Conservation (phyloP, 2,888 invertebrate genomes). For the Cephus sareptanus region DNA sequence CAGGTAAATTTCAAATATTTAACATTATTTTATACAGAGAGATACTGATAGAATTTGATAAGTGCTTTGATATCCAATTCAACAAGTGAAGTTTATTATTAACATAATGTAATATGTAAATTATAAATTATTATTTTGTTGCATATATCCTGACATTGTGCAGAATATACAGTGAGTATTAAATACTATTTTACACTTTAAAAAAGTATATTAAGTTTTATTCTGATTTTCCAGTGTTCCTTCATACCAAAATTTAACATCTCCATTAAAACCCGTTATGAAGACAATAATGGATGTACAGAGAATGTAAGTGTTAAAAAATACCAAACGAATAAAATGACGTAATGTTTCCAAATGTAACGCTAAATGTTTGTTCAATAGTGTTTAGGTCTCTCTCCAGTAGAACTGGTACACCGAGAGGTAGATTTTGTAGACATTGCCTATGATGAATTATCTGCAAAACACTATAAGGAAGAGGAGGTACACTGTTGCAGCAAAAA, state of each 20-base stretch:
- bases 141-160: conserved; percentile 57
- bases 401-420: conserved; percentile 77
- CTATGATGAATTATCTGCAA: conserved; percentile 85
- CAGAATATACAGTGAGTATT: conserved; percentile 81
- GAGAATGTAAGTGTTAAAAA: conserved; percentile 80
- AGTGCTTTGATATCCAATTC: not conserved
- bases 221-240: conserved; percentile 79
- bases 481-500: conserved; percentile 39
- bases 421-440: conserved; percentile 90
- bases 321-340: not conserved
- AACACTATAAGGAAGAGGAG: conserved; percentile 91
- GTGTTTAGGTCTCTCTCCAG: conserved; percentile 80
- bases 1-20: conserved; percentile 69
- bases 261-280: conserved; percentile 89
- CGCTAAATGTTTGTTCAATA: conserved; percentile 53
- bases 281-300: conserved; percentile 86
- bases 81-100: not conserved
- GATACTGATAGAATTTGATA: no score
- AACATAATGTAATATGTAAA: not conserved
- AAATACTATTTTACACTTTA: conserved; percentile 14
- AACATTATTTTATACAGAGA: not conserved
- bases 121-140: conserved; percentile 33
- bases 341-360: not conserved
- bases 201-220: conserved; percentile 19
- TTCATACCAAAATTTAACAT: conserved; percentile 88